phyloP scores from a whole-genome alignment of 2,113 vertebrate genomes.

The Lagenorhynchus albirostris region DNA sequence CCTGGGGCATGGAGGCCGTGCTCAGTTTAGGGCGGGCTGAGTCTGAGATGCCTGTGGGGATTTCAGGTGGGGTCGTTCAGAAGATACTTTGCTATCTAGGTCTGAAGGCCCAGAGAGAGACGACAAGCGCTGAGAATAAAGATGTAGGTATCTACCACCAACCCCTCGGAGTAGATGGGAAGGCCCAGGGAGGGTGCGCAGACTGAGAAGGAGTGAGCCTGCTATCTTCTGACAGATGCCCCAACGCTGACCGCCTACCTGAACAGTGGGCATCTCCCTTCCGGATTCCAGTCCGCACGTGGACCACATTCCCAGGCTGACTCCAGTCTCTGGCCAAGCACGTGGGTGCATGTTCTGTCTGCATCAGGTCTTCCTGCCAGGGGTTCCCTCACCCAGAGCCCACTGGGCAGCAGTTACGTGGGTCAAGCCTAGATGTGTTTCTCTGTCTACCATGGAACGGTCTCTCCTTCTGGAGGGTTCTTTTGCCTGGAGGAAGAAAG shows the following conservation, averaged over 20 bases:
- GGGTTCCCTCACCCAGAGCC: background rate
- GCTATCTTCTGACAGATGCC: too few relatives aligned
- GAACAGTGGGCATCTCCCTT: background rate
- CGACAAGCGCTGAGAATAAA: background rate
- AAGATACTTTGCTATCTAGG: background rate
- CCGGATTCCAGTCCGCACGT: background rate
- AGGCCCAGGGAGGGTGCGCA: too few relatives aligned
- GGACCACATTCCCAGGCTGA: background rate
- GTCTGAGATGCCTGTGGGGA: background rate
- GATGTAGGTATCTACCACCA: background rate
- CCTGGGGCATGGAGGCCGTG: background rate
- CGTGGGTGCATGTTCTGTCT: fast-evolving
- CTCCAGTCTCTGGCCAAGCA: background rate
- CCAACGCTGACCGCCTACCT: background rate
- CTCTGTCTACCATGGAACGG: background rate
- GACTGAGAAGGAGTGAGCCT: background rate
- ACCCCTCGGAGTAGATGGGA: background rate
- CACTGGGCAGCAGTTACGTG: background rate
- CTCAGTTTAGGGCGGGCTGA: background rate
- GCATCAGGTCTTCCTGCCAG: background rate
- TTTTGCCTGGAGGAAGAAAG: background rate
- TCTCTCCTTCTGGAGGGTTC: background rate
- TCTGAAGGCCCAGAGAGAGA: background rate
- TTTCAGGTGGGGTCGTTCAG: background rate
- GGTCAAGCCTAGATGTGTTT: background rate